These are phyloP conservation scores for Sicus ferrugineus DNA, from an alignment of 2,888 invertebrate species.

Conservation along the genomic window DNA sequence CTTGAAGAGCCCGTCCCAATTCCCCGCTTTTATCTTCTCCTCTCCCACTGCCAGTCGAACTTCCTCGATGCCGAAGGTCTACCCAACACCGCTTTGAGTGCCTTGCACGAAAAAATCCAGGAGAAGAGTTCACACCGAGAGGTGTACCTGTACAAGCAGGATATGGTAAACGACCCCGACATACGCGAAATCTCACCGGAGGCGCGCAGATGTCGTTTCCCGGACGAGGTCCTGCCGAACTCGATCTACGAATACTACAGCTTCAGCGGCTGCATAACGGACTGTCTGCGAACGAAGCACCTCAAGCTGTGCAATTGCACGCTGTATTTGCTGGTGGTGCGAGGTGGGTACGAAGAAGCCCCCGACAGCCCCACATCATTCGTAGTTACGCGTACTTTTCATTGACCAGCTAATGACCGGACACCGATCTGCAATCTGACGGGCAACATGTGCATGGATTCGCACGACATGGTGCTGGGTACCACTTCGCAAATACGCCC, in stretches of 20 bases:
- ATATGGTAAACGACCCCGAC: slow-evolving; percentile 74
- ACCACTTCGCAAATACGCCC: slow-evolving; percentile 28
- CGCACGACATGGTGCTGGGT: slow-evolving; percentile 18
- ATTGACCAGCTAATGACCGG: not conserved
- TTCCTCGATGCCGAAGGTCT: slow-evolving; percentile 24
- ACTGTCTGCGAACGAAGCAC: slow-evolving; percentile 72
- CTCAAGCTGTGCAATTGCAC: slow-evolving; percentile 71
- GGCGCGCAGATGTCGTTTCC: slow-evolving; percentile 76
- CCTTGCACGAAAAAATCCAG: not conserved
- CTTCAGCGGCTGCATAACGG: slow-evolving; percentile 75
- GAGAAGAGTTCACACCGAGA: slow-evolving; percentile 40
- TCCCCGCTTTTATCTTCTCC: not conserved
- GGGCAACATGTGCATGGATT: slow-evolving; percentile 27
- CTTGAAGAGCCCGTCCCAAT: no score
- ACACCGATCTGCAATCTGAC: slow-evolving; percentile 12
- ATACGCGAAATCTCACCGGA: slow-evolving; percentile 68
- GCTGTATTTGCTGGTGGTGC: slow-evolving; percentile 72
- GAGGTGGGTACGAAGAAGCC: slow-evolving; percentile 60
- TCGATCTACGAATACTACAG: slow-evolving; percentile 73
- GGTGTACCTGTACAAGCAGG: slow-evolving; percentile 64
- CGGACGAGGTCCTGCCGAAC: slow-evolving; percentile 69
- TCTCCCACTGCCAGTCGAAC: not conserved
- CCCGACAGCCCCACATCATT: not conserved
- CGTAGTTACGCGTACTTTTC: not conserved
- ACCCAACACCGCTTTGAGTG: slow-evolving; percentile 7